Evolutionary conservation across 2,797 vertebrate species (phyloP), one percentile per base, ranked within the genome.

Genomic region (Cyclopterus lumpus): DNA sequence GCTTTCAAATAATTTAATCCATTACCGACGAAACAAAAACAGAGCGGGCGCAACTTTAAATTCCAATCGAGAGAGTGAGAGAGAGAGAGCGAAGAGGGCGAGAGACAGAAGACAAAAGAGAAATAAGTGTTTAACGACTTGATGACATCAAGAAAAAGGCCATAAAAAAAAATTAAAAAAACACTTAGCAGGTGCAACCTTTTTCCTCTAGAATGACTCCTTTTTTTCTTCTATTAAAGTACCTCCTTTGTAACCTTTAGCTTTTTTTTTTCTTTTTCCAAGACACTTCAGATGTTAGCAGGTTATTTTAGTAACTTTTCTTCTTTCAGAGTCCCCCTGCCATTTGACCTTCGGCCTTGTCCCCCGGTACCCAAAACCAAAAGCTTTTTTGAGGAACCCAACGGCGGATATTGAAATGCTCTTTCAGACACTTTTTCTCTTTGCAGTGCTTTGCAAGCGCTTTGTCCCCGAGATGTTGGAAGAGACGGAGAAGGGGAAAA

Each of bases 361-460:
- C 44, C 48, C 58, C 12, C 28, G 1, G 68, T 8, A 3, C 6
- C 64, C 60, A 55, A 65, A 63, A 64, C 59, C 26, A 28, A 28
- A 85, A 86, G 40, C 75, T 70, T 67, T 79, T 40, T 40, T 57
- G 62, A 89, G 81, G 71, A 69, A 28, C 26, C 44, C n/a, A 77
- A 77, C 40, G 57, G 79, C 73, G 60, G 88, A 91, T 80, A 88
- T 67, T 82, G 83, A 85, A 89, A 88, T 60, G 67, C 67, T 84
- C 81, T 80, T 87, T 88, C 79, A 85, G 64, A 79, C 30, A 63
- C 72, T 64, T 60, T 84, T 60, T 84, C 54, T 67, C 51, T 79
- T 77, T 73, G 63, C 74, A 38, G 51, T 36, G 53, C 69, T 71
- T 77, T 73, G 49, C 7, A 3, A 79, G 80, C 20, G 76, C 85